A percentile compares a stretch with the other conserved stretches of the same genome.
phyloP scores from a whole-genome alignment of 2,888 invertebrate species.

The Andrena trimmerana region DNA sequence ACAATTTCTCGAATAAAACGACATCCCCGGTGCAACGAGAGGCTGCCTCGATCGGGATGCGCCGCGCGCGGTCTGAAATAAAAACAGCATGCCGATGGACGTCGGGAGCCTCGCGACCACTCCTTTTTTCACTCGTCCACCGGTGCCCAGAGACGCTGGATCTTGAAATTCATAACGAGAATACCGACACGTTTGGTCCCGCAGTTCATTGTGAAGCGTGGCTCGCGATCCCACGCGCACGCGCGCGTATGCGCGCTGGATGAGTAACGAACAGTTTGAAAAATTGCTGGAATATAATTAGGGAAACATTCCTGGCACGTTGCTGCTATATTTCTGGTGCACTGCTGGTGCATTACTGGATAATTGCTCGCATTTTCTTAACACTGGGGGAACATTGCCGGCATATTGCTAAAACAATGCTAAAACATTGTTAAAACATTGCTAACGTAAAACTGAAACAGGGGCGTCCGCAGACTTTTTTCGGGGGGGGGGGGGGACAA shows the following conservation, averaged over 20 bases:
- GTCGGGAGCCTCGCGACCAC: slow-evolving; percentile 26
- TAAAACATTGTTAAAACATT: no score
- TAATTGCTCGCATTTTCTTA: no score
- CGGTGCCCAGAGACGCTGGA: slow-evolving; percentile 27
- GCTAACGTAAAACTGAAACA: no score
- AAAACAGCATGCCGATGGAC: slow-evolving; percentile 38
- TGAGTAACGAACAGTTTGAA: no score
- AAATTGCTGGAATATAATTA: slow-evolving; percentile 4
- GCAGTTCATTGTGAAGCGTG: slow-evolving; percentile 17
- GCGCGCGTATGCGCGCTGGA: no score
- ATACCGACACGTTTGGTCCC: slow-evolving; percentile 30
- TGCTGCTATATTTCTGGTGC: no score
- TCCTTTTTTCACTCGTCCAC: slow-evolving; percentile 39
- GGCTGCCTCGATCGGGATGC: slow-evolving; percentile 39
- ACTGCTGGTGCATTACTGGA: no score
- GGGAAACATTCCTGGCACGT: not conserved
- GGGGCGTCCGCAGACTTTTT: no score
- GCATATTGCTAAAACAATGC: no score
- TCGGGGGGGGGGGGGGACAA: no score
- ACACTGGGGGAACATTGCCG: no score
- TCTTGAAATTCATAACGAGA: slow-evolving; percentile 57
- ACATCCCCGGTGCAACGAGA: slow-evolving; percentile 8
- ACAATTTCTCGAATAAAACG: slow-evolving; percentile 34
- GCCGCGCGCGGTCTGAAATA: slow-evolving; percentile 21
- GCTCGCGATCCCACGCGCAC: slow-evolving; percentile 18